Evolutionary conservation across 2,797 vertebrate species (phyloP).

Genomic region (Phalanger gymnotis): DNA sequence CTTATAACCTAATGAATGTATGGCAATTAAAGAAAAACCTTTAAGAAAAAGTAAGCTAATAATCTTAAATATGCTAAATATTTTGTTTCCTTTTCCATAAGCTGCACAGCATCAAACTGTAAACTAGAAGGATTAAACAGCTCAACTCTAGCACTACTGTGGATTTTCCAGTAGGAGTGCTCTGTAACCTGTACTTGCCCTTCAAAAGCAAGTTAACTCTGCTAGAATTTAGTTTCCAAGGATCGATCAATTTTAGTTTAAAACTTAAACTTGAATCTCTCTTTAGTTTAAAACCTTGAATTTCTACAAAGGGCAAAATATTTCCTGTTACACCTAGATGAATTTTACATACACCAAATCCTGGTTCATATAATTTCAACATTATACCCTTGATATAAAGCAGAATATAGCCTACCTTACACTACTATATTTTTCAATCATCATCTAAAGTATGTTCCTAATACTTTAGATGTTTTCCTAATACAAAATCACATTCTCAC

Average conservation of each 20-base stretch:
- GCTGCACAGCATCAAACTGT: constrained; percentile 40
- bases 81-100: constrained; percentile 27
- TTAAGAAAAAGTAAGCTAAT: constrained; percentile 40
- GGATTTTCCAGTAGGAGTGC: constrained; percentile 29
- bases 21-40: background rate
- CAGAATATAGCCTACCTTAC: constrained; percentile 14
- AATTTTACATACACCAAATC: constrained; percentile 22
- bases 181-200: constrained; percentile 3
- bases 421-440: background rate
- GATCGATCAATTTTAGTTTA: constrained; percentile 23
- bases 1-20: background rate
- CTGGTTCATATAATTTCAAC: constrained; percentile 19
- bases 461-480: background rate
- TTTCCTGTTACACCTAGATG: background rate
- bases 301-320: constrained; percentile 17
- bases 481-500: background rate
- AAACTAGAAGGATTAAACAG: constrained; percentile 30
- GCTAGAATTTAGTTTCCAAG: constrained; percentile 34
- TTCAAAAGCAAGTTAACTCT: constrained; percentile 40
- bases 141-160: background rate
- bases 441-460: background rate
- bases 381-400: constrained; percentile 43
- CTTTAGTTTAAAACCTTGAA: no score
- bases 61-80: constrained; percentile 46
- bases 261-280: constrained; percentile 46